Evolutionary conservation across 2,888 invertebrate genomes (phyloP).

Genomic region (Acanthosoma haemorrhoidale): DNA sequence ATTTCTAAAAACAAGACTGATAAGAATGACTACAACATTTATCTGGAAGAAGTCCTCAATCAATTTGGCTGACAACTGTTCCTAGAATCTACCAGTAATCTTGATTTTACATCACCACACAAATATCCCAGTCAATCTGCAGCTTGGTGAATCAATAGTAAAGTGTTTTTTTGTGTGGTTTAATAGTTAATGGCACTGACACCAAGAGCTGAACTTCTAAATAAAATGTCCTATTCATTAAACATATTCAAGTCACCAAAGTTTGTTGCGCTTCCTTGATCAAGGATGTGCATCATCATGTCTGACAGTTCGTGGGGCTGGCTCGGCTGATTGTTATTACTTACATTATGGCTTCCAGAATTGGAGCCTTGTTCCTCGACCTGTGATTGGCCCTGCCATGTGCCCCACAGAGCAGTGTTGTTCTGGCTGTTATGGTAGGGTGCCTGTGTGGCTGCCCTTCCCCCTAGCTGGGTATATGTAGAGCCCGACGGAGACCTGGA

Average conservation of each 20-base stretch:
- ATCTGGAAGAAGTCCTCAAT: too few species aligned
- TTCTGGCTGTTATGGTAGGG: slow-evolving; percentile 43
- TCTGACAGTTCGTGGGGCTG: slow-evolving; percentile 71
- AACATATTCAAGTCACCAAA: slow-evolving; percentile 92
- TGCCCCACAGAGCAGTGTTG: slow-evolving; percentile 27
- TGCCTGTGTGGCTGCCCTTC: slow-evolving; percentile 55
- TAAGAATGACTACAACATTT: too few species aligned
- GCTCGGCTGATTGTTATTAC: slow-evolving; percentile 47
- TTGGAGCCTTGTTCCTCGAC: slow-evolving; percentile 26
- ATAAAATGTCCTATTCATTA: slow-evolving; percentile 48
- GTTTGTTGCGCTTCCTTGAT: slow-evolving; percentile 68
- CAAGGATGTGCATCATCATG: slow-evolving; percentile 84
- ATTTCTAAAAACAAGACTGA: too few species aligned
- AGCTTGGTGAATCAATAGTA: too few species aligned
- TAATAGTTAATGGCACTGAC: too few species aligned
- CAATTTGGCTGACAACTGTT: too few species aligned
- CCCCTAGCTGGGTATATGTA: slow-evolving; percentile 72
- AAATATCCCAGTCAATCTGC: too few species aligned
- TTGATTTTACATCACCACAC: too few species aligned
- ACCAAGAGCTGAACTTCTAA: background rate
- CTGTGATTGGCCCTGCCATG: slow-evolving; percentile 32
- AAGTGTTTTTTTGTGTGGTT: too few species aligned
- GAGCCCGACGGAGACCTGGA: slow-evolving; percentile 79
- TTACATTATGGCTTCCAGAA: slow-evolving; percentile 38
- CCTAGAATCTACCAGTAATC: too few species aligned